Evolutionary conservation across 2,113 vertebrate genomes (phyloP), one percentile per base, ranked within the genome.

Genomic region (Gila orcuttii): DNA sequence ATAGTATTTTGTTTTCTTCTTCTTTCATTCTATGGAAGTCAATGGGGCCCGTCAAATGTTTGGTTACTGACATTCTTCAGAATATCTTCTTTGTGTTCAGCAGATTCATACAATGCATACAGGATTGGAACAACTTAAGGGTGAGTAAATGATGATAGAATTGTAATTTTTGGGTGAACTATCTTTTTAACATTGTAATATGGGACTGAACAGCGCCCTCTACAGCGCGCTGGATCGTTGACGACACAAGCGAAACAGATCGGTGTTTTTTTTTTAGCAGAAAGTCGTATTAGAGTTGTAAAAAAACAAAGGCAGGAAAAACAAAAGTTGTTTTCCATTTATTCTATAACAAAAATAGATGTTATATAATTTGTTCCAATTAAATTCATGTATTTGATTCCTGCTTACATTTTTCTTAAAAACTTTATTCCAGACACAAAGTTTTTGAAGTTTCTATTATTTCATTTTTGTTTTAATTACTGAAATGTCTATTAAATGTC

Each of bases 171-270:
- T 42, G 8, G 42, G 42, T 2, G 42, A 42, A 42, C 8, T 42
- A 42, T 10, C 42, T 12, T 2, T 12, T 31, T 36, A 23, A 78
- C 15, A 23, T 42, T 78, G 7, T 45, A 78, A 21, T 36, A 23
- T 39, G 7, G 55, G 19, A 39, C 17, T 13, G 28, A 69, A 82
- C 64, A 82, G 80, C 47, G 80, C 62, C 80, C 12, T 11, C 80
- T 82, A 50, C 12, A 21, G n/a, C 7, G 5, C 10, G n/a, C n/a
- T n/a, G n/a, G n/a, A n/a, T n/a, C n/a, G 2, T 62, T 62, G 3
- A 45, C 59, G 23, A 62, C 36, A 36, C 7, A 11, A 15, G 12
- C 39, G 12, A 64, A 64, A 28, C 33, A 1, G 17, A n/a, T 66
- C 60, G 36, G 25, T 66, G 1, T 28, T 28, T 28, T 28, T 28